Conservation (phyloP, 1,140 invertebrate genomes). For the Thrips palmi region DNA sequence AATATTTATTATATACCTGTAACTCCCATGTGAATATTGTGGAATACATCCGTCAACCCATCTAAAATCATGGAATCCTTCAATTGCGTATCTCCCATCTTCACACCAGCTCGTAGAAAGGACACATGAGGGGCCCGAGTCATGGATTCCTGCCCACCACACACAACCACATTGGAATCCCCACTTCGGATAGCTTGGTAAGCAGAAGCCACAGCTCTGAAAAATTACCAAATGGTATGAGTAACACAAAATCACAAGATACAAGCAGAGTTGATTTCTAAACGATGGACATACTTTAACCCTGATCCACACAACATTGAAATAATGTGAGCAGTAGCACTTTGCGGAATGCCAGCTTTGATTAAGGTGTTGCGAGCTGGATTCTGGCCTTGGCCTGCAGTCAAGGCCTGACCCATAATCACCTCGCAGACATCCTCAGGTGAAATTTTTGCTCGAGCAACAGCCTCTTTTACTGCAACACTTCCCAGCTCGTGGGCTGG, state of each 20-base stretch:
- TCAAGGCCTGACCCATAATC: constrained; percentile 57
- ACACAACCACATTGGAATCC: constrained; percentile 51
- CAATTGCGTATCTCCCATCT: constrained; percentile 46
- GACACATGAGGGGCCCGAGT: constrained; percentile 54
- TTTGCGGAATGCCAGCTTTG: constrained; percentile 52
- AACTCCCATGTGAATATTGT: constrained; percentile 64
- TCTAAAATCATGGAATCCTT: constrained; percentile 55
- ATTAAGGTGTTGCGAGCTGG: constrained; percentile 65
- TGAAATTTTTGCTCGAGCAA: constrained; percentile 37
- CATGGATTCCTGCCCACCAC: constrained; percentile 79
- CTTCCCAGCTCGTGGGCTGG: constrained; percentile 55
- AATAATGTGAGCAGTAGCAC: constrained; percentile 52
- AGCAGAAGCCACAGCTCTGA: constrained; percentile 45
- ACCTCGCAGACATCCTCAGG: constrained; percentile 58
- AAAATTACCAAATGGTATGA: no score
- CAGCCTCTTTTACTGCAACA: constrained; percentile 51
- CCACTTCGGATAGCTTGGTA: constrained; percentile 49
- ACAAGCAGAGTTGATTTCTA: no score
- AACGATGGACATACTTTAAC: constrained; percentile 36
- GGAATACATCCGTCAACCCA: constrained; percentile 65
- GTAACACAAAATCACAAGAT: not conserved
- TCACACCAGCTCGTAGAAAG: constrained; percentile 41
- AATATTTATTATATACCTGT: constrained; percentile 38
- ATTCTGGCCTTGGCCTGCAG: constrained; percentile 65
- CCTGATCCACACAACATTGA: constrained; percentile 82